A percentile compares a stretch with the other conserved stretches of the same genome.
phyloP scores from a whole-genome alignment of 2,888 invertebrate species.

The Neoscelio sp. region DNA sequence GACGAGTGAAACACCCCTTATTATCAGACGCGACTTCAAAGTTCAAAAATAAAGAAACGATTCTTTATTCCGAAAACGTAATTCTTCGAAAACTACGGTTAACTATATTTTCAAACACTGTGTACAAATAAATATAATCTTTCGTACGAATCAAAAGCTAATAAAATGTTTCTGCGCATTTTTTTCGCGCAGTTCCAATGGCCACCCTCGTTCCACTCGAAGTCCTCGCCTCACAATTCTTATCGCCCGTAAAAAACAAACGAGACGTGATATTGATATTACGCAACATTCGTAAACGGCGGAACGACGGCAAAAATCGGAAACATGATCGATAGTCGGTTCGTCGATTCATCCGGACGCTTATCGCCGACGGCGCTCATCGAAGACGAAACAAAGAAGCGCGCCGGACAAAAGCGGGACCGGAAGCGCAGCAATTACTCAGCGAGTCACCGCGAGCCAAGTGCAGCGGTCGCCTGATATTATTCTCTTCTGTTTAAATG shows the following conservation, averaged over 20 bases:
- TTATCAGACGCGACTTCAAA: too few relatives aligned
- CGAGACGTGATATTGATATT: slow-evolving; percentile 13
- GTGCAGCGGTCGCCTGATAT: slow-evolving; percentile 2
- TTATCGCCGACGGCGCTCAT: slow-evolving; percentile 14
- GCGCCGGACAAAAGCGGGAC: slow-evolving; percentile 70
- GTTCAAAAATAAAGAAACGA: too few relatives aligned
- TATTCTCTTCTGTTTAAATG: slow-evolving; percentile 10
- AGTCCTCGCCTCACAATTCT: slow-evolving; percentile 6
- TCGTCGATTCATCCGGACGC: slow-evolving; percentile 17
- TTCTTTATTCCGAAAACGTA: too few relatives aligned
- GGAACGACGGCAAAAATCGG: slow-evolving; percentile 24
- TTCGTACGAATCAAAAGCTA: too few relatives aligned
- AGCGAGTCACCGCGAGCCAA: slow-evolving; percentile 33
- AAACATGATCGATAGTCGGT: slow-evolving; percentile 29
- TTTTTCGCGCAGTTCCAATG: not conserved
- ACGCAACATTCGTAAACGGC: slow-evolving; percentile 10
- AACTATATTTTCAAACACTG: too few relatives aligned
- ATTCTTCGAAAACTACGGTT: too few relatives aligned
- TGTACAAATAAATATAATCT: too few relatives aligned
- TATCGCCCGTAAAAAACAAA: slow-evolving; percentile 20
- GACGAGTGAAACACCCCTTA: too few relatives aligned
- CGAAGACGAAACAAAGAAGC: slow-evolving; percentile 58
- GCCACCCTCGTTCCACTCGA: not conserved
- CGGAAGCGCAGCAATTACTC: slow-evolving; percentile 76
- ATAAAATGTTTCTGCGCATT: not conserved